A percentile compares a stretch with the other conserved stretches of the same genome.
These are phyloP conservation scores for Otis tarda DNA, from an alignment of 2,113 vertebrate genomes.

Conservation along the genomic window DNA sequence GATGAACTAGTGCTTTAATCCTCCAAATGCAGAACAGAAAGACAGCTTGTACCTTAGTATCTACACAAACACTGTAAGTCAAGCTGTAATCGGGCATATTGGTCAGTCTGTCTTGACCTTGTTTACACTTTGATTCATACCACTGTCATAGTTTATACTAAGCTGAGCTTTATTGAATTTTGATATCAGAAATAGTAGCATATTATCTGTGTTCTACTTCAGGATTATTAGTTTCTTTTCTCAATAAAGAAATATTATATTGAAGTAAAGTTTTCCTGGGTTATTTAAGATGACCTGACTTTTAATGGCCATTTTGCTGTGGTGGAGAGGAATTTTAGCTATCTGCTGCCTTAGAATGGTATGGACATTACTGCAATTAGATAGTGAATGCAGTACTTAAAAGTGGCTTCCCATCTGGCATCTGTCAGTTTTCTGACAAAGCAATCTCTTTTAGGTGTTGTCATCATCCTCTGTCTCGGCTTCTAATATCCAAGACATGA, in stretches of 20 bases:
- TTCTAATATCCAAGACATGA: not conserved
- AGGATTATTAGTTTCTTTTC: not conserved
- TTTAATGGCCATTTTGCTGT: not conserved
- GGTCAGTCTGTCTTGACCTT: constrained; percentile 41
- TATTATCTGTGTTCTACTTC: not conserved
- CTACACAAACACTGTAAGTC: not conserved
- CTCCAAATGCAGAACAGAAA: not conserved
- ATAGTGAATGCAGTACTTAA: not conserved
- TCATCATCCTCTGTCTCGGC: not conserved
- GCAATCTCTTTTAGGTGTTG: not conserved
- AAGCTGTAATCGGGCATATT: not conserved
- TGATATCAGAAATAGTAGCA: not conserved
- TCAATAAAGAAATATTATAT: not conserved
- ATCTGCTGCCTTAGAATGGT: not conserved
- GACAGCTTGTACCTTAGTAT: not conserved
- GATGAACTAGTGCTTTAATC: constrained; percentile 1
- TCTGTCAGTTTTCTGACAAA: not conserved
- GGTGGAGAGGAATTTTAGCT: not conserved
- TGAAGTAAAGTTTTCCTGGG: not conserved
- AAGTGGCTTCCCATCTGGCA: not conserved
- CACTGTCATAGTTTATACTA: not conserved
- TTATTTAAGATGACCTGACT: not conserved
- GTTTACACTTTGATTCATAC: not conserved
- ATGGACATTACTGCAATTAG: not conserved
- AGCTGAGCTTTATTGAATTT: not conserved